phyloP scores from a whole-genome alignment of 2,888 invertebrate species.

The Hymenopus coronatus region DNA sequence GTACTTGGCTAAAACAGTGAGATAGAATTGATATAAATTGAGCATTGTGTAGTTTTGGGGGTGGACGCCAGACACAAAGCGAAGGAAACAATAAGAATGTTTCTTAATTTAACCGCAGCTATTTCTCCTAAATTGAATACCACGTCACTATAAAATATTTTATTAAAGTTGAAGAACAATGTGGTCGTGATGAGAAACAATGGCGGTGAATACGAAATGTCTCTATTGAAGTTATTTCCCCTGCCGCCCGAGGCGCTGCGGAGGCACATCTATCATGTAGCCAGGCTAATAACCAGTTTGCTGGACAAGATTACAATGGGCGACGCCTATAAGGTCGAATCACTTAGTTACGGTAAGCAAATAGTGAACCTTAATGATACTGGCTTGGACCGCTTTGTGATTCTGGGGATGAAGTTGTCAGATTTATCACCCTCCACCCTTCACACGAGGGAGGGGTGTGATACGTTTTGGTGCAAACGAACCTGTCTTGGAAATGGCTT shows the following conservation, averaged over 20 bases:
- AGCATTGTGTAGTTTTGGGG: too few species aligned
- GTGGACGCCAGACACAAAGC: too few species aligned
- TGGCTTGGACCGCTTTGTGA: not conserved
- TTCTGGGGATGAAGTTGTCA: not conserved
- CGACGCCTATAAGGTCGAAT: slow-evolving; percentile 30
- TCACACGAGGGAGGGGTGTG: not conserved
- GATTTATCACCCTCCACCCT: too few species aligned
- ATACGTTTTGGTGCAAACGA: not conserved
- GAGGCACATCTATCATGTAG: slow-evolving; percentile 27
- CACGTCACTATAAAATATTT: not conserved
- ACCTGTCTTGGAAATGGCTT: not conserved
- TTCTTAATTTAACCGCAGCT: not conserved
- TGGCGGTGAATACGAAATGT: slow-evolving; percentile 17
- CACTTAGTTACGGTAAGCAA: slow-evolving; percentile 31
- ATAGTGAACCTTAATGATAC: slow-evolving; percentile 29
- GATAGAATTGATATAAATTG: too few species aligned
- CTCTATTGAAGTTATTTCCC: slow-evolving; percentile 29
- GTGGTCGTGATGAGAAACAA: not conserved
- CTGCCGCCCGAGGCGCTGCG: slow-evolving; percentile 17
- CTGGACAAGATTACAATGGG: slow-evolving; percentile 27
- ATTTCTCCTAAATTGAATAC: not conserved
- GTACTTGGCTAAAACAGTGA: too few species aligned
- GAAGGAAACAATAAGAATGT: not conserved
- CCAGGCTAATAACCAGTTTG: slow-evolving; percentile 31
- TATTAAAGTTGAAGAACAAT: not conserved